phyloP scores from a whole-genome alignment of 64 coral and sea anemone species.

The Pocillopora verrucosa region DNA sequence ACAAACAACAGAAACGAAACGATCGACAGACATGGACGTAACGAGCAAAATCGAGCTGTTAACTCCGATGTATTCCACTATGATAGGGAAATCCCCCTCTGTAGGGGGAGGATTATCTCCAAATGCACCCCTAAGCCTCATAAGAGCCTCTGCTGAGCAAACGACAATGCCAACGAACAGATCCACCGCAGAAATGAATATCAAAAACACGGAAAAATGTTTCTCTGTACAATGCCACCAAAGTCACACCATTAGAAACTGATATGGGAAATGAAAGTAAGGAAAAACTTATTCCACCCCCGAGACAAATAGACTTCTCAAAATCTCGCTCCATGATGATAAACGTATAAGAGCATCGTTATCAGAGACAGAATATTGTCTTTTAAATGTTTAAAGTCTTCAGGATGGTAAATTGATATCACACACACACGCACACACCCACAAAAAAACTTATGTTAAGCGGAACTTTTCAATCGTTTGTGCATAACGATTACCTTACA shows the following conservation, averaged over 20 bases:
- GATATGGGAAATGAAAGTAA: neutral
- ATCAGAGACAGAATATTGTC: no score
- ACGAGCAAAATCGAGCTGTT: slow-evolving; percentile 22
- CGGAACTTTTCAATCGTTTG: no score
- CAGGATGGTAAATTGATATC: no score
- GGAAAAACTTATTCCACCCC: neutral
- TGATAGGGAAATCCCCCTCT: neutral
- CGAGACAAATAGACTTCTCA: neutral
- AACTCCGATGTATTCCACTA: neutral
- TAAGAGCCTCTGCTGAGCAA: neutral
- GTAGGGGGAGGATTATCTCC: neutral
- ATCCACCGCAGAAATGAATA: neutral
- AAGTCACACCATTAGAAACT: neutral
- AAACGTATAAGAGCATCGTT: no score
- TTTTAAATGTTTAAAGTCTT: no score
- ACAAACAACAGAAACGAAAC: slow-evolving; percentile 7
- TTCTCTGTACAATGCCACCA: neutral
- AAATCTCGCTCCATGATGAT: neutral
- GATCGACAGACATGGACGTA: slow-evolving; percentile 15
- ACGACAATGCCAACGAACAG: slow-evolving; percentile 10
- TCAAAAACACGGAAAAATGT: slow-evolving; percentile 8
- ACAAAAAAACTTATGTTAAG: no score
- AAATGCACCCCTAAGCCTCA: neutral
- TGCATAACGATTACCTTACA: no score
- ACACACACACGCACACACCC: no score